Conservation (phyloP, 2,797 vertebrate genomes). For the Chiroxiphia lanceolata region DNA sequence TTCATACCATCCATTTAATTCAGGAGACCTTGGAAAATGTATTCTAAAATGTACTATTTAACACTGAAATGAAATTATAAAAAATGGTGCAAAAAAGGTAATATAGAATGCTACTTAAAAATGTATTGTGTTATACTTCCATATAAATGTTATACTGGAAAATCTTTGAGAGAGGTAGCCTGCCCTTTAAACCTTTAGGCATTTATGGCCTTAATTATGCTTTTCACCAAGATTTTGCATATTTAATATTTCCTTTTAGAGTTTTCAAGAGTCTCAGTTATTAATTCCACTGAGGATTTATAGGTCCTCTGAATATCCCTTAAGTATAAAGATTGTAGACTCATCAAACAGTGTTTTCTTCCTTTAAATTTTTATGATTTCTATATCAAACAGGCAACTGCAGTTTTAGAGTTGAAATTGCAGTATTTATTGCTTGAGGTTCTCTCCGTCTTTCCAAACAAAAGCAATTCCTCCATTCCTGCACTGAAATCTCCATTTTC, state of each 20-base stretch:
- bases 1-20: neutral
- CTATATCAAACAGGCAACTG: conserved; percentile 48
- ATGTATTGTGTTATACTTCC: conserved; percentile 20
- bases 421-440: neutral
- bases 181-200: conserved; percentile 72
- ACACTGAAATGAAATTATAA: neutral
- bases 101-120: conserved; percentile 7
- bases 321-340: conserved; percentile 73
- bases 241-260: conserved; percentile 77
- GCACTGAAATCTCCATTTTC: neutral
- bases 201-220: conserved; percentile 70
- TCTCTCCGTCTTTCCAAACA: neutral
- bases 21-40: neutral
- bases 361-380: conserved; percentile 63
- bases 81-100: neutral
- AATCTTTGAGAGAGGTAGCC: conserved; percentile 44
- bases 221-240: conserved; percentile 78
- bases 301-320: conserved; percentile 68
- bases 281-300: conserved; percentile 75
- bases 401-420: conserved; percentile 24
- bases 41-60: neutral
- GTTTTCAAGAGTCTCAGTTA: conserved; percentile 76
- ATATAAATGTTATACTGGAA: conserved; percentile 24
- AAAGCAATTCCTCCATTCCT: neutral
- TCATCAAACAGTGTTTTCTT: conserved; percentile 73